Evolutionary conservation across 2,888 invertebrate species (phyloP).

Genomic region (Harmothoe impar): DNA sequence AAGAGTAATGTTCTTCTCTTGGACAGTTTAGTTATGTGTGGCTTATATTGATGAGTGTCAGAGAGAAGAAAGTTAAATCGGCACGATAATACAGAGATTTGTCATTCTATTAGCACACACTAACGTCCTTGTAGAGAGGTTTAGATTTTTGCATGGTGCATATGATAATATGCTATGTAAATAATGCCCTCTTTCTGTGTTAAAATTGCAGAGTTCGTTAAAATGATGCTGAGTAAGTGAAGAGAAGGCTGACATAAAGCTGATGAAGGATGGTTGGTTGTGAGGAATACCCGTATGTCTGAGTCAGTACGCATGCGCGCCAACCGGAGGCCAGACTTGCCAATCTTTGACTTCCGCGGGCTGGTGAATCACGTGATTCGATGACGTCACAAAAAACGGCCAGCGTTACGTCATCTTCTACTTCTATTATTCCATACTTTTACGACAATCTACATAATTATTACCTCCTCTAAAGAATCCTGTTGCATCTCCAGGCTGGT

Average conservation of each 20-base stretch:
- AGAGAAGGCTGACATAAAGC: conserved; percentile 42
- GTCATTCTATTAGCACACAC: not conserved
- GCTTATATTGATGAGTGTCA: not conserved
- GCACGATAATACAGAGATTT: conserved; percentile 38
- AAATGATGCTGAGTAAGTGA: conserved; percentile 67
- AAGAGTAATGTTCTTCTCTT: conserved; percentile 7
- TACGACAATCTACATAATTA: conserved; percentile 60
- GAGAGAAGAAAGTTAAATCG: conserved; percentile 33
- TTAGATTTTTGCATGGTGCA: conserved; percentile 46
- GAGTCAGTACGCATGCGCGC: conserved; percentile 45
- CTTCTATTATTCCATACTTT: conserved; percentile 59
- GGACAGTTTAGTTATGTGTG: conserved; percentile 33
- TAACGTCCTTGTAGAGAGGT: not conserved
- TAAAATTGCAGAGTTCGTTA: conserved; percentile 67
- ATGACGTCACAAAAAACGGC: conserved; percentile 54
- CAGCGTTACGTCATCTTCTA: conserved; percentile 56
- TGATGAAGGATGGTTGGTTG: conserved; percentile 32
- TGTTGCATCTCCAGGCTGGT: conserved; percentile 54
- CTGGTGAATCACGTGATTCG: conserved; percentile 59
- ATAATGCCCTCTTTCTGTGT: no score
- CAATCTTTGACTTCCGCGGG: conserved; percentile 62
- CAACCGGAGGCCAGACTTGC: conserved; percentile 59
- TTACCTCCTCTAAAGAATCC: conserved; percentile 55
- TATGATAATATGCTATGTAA: no score
- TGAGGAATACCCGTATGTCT: conserved; percentile 33